Evolutionary conservation across 2,888 invertebrate genomes (phyloP), one percentile per base, ranked within the genome.

Genomic region (Fabriciana adippe): DNA sequence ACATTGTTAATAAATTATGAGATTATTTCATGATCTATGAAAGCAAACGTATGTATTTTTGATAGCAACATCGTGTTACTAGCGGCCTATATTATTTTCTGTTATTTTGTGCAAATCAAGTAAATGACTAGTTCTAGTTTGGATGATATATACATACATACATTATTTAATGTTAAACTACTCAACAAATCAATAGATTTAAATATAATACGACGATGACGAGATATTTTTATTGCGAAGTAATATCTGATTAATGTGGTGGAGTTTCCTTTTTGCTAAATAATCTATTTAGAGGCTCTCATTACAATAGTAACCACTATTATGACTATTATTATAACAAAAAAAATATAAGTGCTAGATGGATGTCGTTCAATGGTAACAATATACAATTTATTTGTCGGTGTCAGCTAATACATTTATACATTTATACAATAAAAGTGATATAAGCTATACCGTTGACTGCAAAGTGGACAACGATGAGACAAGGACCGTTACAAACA

Each of bases 371-470:
- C 76, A 74, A 74, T 73, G 75, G 72, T 80, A 79, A 84, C 85
- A 83, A 86, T 84, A 79, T 80, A 84, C 72, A 74, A 73, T 70
- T 73, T 72, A 64, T 67, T 62, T 59, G 56, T 55, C 64, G 64
- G 69, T 67, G 59, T 66, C 57, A 67, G 67, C 68, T 64, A 64
- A 80, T 78, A 81, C 77, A 81, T 82, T 85, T 85, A 80, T 78
- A 81, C 77, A 81, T 82, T 85, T 85, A 83, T 79, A 81, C 79
- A 84, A 87, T 81, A 83, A 85, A 84, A 82, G 83, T 78, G 78
- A 80, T 85, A 83, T 84, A 81, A 81, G 79, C 77, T 78, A 83
- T 84, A 85, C 85, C 86, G 85, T 85, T 86, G 82, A 81, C 77
- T 81, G 81, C 81, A 80, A 79, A 81, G 78, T 83, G 82, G 83